Base-by-base conservation (phyloP, 2,888 invertebrate genomes). In the Trichopoda pennipes region DNA sequence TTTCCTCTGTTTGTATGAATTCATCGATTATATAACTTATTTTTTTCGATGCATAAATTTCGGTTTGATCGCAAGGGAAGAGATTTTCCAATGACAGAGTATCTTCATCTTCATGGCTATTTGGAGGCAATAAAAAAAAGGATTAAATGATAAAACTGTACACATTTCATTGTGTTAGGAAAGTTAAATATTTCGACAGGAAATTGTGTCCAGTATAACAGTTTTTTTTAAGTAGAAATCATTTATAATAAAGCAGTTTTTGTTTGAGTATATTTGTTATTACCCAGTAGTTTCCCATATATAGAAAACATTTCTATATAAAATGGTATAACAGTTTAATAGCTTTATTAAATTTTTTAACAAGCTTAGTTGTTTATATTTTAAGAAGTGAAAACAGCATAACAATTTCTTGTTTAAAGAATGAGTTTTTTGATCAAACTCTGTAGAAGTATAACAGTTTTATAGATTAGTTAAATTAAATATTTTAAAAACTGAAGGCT, bases 1-100 rank as follows among this genome's bases (percentile, higher is more conserved):
- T 90, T 35, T 87, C 88, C 80, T 91, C 91, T 21, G 91, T 91
- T 80, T 90, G 89, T 70, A 91, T 86, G n/a, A 91, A 85, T 76
- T 91, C 91, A 70, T 91, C 90, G 23, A 91, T 89, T n/a, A 91
- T 90, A 63, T 87, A 90, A 51, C 89, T 90, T 17, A 90, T 90
- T 85, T 90, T 90, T 51, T 88, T 89, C 9, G 90, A 89, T 10
- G 88, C 91, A 85, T 90, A 90, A 60, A 90, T 88, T 79, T 90
- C 90, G 7, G 88, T 87, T 78, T 90, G 90, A 86, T 90, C 90
- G 85, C 91, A 90, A 3, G 90, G 90, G 82, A 90, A 90, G 35
- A 90, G 87, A 85, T 90, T 90, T 81, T 90, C 90, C 78, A 90
- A 79, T 17, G 90, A 90, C 2, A 90, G 44, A 1, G 88, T 90